Percentiles rank a stretch among this genome's conserved stretches.
phyloP scores from a whole-genome alignment of 2,888 invertebrate genomes.

The Trissonchulus latispiculum region DNA sequence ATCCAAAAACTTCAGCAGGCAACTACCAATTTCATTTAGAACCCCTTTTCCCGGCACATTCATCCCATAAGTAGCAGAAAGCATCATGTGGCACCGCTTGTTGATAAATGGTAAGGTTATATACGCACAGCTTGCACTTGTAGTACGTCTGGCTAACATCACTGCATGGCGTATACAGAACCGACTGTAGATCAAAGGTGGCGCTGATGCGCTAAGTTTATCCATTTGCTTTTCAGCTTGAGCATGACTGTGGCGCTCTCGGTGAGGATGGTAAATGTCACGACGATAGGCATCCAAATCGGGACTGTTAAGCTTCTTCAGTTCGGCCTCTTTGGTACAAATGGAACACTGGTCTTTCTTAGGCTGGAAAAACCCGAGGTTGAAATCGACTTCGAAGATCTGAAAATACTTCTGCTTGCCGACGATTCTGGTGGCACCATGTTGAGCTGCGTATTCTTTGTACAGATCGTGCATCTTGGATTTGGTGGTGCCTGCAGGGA shows the following conservation, averaged over 20 bases:
- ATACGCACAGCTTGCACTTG: slow-evolving; percentile 17
- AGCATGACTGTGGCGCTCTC: not conserved
- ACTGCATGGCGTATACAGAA: slow-evolving; percentile 8
- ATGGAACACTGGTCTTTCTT: slow-evolving; percentile 12
- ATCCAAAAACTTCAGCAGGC: not conserved
- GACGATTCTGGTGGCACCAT: too few relatives aligned
- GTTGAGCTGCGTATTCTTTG: too few relatives aligned
- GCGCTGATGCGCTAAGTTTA: slow-evolving; percentile 1
- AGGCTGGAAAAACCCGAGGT: not conserved
- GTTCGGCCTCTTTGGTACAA: too few relatives aligned
- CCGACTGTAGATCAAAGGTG: slow-evolving; percentile 19
- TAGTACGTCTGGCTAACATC: slow-evolving; percentile 14
- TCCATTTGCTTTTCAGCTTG: slow-evolving; percentile 7
- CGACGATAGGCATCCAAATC: not conserved
- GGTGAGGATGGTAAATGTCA: not conserved
- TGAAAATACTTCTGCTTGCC: too few relatives aligned
- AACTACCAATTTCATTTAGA: slow-evolving; percentile 16
- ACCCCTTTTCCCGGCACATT: slow-evolving; percentile 13
- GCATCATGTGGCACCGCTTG: not conserved
- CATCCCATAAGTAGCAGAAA: slow-evolving; percentile 14
- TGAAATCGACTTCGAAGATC: not conserved
- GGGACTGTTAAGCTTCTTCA: not conserved
- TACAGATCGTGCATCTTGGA: slow-evolving; percentile 8
- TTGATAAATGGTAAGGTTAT: slow-evolving; percentile 18
- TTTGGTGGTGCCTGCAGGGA: too few relatives aligned